Conservation (phyloP, 37 sponge, comb jelly and placozoan species). For the Ianthella basta region DNA sequence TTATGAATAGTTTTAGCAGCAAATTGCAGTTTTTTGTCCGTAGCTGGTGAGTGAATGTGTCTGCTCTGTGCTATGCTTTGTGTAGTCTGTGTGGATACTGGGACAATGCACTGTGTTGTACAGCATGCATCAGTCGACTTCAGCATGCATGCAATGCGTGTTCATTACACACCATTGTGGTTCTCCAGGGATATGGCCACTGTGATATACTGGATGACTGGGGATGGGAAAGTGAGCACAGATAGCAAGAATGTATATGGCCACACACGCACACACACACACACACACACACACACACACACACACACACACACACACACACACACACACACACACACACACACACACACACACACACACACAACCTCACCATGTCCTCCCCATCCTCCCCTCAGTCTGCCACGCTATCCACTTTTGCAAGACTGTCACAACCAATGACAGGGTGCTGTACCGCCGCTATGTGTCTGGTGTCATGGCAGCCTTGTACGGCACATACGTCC, state of each 20-base stretch:
- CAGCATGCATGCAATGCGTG: background rate
- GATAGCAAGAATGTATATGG: background rate
- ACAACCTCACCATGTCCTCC: too few relatives aligned
- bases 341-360: background rate
- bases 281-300: background rate
- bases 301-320: background rate
- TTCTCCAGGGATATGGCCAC: slow-evolving; percentile 69
- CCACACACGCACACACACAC: background rate
- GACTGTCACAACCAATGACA: slow-evolving; percentile 46
- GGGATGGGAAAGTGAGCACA: slow-evolving; percentile 56
- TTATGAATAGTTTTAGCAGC: too few relatives aligned
- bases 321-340: background rate
- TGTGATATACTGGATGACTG: slow-evolving; percentile 67
- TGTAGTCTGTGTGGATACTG: too few relatives aligned
- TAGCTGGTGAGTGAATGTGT: too few relatives aligned
- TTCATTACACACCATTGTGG: too few relatives aligned
- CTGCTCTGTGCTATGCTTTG: too few relatives aligned
- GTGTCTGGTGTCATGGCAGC: slow-evolving; percentile 58
- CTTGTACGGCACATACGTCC: slow-evolving; percentile 55
- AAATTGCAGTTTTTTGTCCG: too few relatives aligned
- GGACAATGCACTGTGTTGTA: too few relatives aligned
- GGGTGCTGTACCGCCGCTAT: slow-evolving; percentile 42
- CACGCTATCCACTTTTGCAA: slow-evolving; percentile 52
- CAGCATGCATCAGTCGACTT: too few relatives aligned
- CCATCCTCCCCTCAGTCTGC: slow-evolving; percentile 35